These are phyloP conservation scores for Papilio xuthus DNA, from an alignment of 1,140 invertebrate genomes.

Conservation along the genomic window DNA sequence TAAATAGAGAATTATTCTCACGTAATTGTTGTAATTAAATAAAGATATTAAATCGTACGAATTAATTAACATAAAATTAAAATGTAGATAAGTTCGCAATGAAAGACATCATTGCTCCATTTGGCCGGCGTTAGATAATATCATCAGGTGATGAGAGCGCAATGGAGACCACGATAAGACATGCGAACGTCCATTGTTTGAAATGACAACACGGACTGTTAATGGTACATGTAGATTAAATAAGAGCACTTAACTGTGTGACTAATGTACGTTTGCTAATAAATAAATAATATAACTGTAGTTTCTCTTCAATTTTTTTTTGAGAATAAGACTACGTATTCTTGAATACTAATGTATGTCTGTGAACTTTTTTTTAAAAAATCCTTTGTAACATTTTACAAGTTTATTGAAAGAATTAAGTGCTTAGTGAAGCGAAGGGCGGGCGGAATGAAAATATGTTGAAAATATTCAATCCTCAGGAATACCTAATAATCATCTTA, in stretches of 20 bases:
- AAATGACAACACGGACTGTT: slow-evolving; percentile 29
- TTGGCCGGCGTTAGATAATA: slow-evolving; percentile 27
- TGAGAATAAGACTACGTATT: not conserved
- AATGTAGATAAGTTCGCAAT: slow-evolving; percentile 4
- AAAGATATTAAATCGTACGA: not conserved
- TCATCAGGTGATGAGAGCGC: slow-evolving; percentile 34
- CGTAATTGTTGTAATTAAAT: slow-evolving; percentile 10
- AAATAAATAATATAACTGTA: not conserved
- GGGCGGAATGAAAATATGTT: not conserved
- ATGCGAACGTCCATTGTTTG: slow-evolving; percentile 33
- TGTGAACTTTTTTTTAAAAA: not conserved
- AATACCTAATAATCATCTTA: not conserved
- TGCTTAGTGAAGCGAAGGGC: not conserved
- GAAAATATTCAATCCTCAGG: not conserved
- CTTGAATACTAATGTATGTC: not conserved
- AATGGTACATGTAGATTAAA: slow-evolving; percentile 32
- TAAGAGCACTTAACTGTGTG: slow-evolving; percentile 27
- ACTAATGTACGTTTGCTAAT: slow-evolving; percentile 23
- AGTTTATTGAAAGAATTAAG: too few species aligned
- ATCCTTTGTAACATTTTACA: not conserved
- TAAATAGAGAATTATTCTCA: not conserved
- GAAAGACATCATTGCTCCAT: slow-evolving; percentile 21
- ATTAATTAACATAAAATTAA: slow-evolving; percentile 34
- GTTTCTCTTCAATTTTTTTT: not conserved
- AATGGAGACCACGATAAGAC: slow-evolving; percentile 20